Conservation (phyloP, 2,113 vertebrate genomes). For the Acanthochromis polyacanthus region DNA sequence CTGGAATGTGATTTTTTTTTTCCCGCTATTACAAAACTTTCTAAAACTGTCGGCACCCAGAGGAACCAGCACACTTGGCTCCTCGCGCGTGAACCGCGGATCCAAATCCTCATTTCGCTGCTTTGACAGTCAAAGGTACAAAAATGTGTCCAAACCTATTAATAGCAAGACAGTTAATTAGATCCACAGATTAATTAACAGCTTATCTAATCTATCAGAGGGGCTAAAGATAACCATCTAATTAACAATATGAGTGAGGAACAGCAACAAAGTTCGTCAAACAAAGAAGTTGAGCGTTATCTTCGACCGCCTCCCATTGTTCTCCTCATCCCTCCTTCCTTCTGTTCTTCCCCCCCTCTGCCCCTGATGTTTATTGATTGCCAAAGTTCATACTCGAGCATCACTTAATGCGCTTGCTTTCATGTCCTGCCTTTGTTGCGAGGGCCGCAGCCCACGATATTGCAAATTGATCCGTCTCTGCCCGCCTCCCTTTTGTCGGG, state of each 20-base stretch:
- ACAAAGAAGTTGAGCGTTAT: constrained; percentile 71
- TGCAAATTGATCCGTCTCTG: constrained; percentile 96
- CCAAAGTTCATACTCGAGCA: constrained; percentile 91
- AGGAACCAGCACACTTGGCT: neutral
- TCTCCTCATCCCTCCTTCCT: constrained; percentile 24
- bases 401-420: constrained; percentile 94
- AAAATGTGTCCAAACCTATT: constrained; percentile 65
- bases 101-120: constrained; percentile 45
- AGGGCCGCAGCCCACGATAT: constrained; percentile 90
- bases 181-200: constrained; percentile 82
- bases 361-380: constrained; percentile 97
- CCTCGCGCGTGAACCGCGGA: constrained; percentile 7
- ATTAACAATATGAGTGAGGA: constrained; percentile 74
- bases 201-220: constrained; percentile 76
- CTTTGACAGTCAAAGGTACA: constrained; percentile 69
- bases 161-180: constrained; percentile 80
- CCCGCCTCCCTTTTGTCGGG: constrained; percentile 86
- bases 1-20: neutral
- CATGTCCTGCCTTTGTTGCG: constrained; percentile 93
- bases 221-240: constrained; percentile 83
- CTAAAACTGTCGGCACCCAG: neutral
- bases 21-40: neutral
- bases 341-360: constrained; percentile 43
- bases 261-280: constrained; percentile 70
- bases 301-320: constrained; percentile 50